These are phyloP conservation scores for Tachysurus fulvidraco DNA, from an alignment of 2,113 vertebrate genomes.

Conservation along the genomic window DNA sequence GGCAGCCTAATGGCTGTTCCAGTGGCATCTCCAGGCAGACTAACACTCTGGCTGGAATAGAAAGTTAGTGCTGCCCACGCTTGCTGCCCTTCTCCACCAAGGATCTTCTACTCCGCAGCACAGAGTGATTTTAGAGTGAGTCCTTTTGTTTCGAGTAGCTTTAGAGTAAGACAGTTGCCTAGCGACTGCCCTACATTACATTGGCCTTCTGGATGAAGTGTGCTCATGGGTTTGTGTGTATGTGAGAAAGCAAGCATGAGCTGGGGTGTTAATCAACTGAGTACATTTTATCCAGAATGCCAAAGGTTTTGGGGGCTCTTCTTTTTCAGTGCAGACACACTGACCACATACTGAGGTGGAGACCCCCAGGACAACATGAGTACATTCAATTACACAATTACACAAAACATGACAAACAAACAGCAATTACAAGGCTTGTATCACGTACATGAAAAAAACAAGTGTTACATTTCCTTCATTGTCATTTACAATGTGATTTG, in stretches of 20 bases:
- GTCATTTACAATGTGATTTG: background rate
- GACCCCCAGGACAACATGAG: slow-evolving; percentile 1
- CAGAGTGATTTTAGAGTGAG: slow-evolving; percentile 65
- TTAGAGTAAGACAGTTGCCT: slow-evolving; percentile 73
- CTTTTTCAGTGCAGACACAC: slow-evolving; percentile 67
- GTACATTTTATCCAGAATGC: slow-evolving; percentile 68
- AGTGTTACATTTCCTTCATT: background rate
- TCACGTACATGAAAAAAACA: background rate
- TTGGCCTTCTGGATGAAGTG: slow-evolving; percentile 59
- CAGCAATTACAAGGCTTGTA: background rate
- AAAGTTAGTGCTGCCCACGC: slow-evolving; percentile 17
- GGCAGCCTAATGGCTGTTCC: slow-evolving; percentile 41
- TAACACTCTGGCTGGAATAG: slow-evolving; percentile 7
- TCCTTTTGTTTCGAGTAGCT: slow-evolving; percentile 71
- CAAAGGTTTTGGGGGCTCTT: slow-evolving; percentile 61
- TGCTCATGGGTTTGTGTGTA: slow-evolving; percentile 46
- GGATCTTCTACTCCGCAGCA: slow-evolving; percentile 53
- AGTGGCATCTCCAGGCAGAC: slow-evolving; percentile 23
- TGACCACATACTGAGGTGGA: slow-evolving; percentile 38
- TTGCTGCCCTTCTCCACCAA: slow-evolving; percentile 52
- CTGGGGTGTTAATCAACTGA: slow-evolving; percentile 67
- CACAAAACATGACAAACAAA: slow-evolving; percentile 17
- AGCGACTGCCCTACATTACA: slow-evolving; percentile 73
- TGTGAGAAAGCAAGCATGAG: slow-evolving; percentile 34
- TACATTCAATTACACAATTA: background rate